phyloP scores from a whole-genome alignment of 2,888 invertebrate genomes.

The Himalopsyche anomala region DNA sequence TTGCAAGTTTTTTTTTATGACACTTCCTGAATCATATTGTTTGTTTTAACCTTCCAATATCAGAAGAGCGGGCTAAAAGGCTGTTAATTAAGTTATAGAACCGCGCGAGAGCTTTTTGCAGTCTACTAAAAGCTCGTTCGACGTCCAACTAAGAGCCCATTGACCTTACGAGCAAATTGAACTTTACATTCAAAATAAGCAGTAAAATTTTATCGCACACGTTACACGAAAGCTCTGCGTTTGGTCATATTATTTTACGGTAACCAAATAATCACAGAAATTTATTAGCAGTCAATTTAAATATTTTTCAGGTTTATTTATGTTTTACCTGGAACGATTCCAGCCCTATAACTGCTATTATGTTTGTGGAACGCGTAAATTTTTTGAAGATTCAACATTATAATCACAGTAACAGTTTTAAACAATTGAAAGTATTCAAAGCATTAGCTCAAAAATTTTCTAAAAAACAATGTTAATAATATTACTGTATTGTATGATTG shows the following conservation, averaged over 20 bases:
- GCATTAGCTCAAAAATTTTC: too few species aligned
- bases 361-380: too few species aligned
- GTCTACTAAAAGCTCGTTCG: conserved; percentile 25
- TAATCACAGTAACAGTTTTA: too few species aligned
- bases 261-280: background rate
- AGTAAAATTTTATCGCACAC: conserved; percentile 53
- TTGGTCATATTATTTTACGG: background rate
- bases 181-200: conserved; percentile 61
- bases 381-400: too few species aligned
- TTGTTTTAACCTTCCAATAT: background rate
- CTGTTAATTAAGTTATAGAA: conserved; percentile 1
- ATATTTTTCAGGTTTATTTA: too few species aligned
- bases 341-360: too few species aligned
- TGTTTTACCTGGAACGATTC: too few species aligned
- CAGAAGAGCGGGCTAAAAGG: background rate
- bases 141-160: background rate
- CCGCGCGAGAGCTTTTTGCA: background rate
- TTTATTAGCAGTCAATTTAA: too few species aligned
- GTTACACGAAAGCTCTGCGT: background rate
- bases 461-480: too few species aligned
- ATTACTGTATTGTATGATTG: too few species aligned
- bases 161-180: conserved; percentile 50
- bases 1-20: background rate
- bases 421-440: too few species aligned
- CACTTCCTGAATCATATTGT: background rate